Percentiles rank a stretch among this genome's conserved stretches.
phyloP scores from a whole-genome alignment of 2,888 invertebrate species.

The Rhamnusium bicolor region DNA sequence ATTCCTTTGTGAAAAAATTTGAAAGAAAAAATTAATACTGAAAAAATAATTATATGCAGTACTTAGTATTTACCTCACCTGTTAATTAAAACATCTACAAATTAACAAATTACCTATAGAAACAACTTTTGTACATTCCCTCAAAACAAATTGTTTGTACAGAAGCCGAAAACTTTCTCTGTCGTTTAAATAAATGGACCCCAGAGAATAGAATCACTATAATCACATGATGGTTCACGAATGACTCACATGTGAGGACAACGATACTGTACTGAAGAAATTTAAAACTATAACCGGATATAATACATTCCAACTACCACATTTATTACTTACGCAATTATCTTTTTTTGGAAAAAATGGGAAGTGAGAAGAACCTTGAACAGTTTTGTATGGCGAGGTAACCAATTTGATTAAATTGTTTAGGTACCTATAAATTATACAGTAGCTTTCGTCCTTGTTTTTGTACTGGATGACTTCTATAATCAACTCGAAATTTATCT shows the following conservation, averaged over 20 bases:
- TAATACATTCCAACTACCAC: neutral
- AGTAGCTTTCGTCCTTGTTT: too few relatives aligned
- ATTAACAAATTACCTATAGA: neutral
- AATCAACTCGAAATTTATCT: too few relatives aligned
- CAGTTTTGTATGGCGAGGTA: neutral
- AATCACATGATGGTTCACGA: constrained; percentile 6
- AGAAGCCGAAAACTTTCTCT: constrained; percentile 14
- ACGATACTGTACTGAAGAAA: constrained; percentile 17
- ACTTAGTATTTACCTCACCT: too few relatives aligned
- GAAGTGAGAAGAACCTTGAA: neutral
- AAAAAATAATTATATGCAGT: too few relatives aligned
- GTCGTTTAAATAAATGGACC: neutral
- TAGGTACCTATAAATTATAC: too few relatives aligned
- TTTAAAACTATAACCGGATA: constrained; percentile 6
- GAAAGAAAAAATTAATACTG: too few relatives aligned
- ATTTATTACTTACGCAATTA: constrained; percentile 12
- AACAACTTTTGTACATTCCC: neutral
- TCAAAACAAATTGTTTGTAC: neutral
- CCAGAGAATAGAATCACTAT: constrained; percentile 18
- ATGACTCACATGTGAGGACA: constrained; percentile 15
- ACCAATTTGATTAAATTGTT: too few relatives aligned
- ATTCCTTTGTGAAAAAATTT: too few relatives aligned
- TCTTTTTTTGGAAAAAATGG: constrained; percentile 1
- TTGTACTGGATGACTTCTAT: too few relatives aligned
- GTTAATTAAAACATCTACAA: neutral